Conservation (phyloP, 2,888 invertebrate genomes). For the Fissipunctia ypsillon region DNA sequence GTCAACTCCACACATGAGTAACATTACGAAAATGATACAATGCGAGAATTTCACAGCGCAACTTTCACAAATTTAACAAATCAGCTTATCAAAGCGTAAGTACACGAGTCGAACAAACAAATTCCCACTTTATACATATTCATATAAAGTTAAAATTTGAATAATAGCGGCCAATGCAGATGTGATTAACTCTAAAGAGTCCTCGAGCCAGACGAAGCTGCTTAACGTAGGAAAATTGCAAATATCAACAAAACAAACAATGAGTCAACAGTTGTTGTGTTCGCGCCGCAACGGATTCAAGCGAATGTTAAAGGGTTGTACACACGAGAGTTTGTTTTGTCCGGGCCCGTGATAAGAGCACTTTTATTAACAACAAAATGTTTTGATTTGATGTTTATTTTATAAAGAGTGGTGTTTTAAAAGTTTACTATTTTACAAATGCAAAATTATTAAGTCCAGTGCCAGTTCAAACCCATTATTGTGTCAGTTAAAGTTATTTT, state of each 20-base stretch:
- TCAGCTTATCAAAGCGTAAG: constrained; percentile 47
- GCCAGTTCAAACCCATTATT: not conserved
- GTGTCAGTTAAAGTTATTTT: constrained; percentile 2
- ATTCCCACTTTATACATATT: constrained; percentile 49
- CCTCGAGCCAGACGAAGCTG: constrained; percentile 64
- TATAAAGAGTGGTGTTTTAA: not conserved
- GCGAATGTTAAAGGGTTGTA: constrained; percentile 48
- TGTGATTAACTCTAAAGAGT: constrained; percentile 67
- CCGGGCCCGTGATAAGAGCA: constrained; percentile 17
- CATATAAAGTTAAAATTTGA: constrained; percentile 56
- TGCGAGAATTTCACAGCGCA: constrained; percentile 38
- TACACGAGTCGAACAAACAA: constrained; percentile 40
- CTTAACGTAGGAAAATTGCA: constrained; percentile 68
- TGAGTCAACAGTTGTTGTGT: constrained; percentile 68
- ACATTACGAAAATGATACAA: constrained; percentile 54
- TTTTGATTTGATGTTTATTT: constrained; percentile 35
- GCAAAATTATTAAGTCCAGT: too few species aligned
- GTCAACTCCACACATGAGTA: constrained; percentile 39
- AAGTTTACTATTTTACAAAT: not conserved
- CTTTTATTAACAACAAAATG: constrained; percentile 34
- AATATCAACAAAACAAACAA: constrained; percentile 74
- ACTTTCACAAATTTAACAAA: constrained; percentile 56
- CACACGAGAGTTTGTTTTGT: constrained; percentile 40
- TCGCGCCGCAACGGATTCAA: constrained; percentile 61
- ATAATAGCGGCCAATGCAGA: constrained; percentile 56